Evolutionary conservation across 2,113 vertebrate species (phyloP), one percentile per base, ranked within the genome.

Genomic region (Limnothrissa miodon): DNA sequence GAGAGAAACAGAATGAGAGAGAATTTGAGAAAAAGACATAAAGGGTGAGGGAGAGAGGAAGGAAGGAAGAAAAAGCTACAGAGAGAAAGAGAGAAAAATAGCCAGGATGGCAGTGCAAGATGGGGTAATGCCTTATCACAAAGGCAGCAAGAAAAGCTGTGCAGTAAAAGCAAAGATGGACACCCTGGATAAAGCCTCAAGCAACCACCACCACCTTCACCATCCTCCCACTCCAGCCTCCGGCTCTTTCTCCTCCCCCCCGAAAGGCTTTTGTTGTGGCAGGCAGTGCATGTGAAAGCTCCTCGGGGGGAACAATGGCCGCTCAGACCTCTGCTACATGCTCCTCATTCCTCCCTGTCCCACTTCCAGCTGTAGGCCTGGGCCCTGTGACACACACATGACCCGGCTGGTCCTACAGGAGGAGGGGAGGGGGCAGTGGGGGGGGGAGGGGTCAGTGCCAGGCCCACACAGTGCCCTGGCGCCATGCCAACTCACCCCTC

Each of bases 111-210:
- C 45, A 87, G 25, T 45, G 66, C 56, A 79, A 59, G 83, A 51
- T 51, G 70, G 82, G 85, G 85, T 88, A 88, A 92, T 90, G 87
- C 90, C 88, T 85, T 86, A 87, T 90, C 88, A 86, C 82, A 46
- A 10, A 91, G 89, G 90, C 82, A 80, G 84, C 80, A 87, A 89
- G 91, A 23, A 88, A 44, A 85, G 85, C 89, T 15, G 66, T 83
- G 82, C 21, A 45, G 84, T 56, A 86, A 84, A 86, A 86, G 81
- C 79, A 87, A 88, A 89, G 86, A 88, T 56, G 83, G 82, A 1
- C 78, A 66, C 70, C 88, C 85, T 86, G 87, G 86, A 87, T 90
- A 87, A 89, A 56, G 82, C 85, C 82, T 33, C 11, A 33, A 74
- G 66, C 83, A 53, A 56, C 39, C 53, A 51, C 59, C n/a, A n/a